A percentile compares a stretch with the other conserved stretches of the same genome.
phyloP scores from a whole-genome alignment of 2,797 vertebrate genomes.

The Acipenser oxyrinchus region DNA sequence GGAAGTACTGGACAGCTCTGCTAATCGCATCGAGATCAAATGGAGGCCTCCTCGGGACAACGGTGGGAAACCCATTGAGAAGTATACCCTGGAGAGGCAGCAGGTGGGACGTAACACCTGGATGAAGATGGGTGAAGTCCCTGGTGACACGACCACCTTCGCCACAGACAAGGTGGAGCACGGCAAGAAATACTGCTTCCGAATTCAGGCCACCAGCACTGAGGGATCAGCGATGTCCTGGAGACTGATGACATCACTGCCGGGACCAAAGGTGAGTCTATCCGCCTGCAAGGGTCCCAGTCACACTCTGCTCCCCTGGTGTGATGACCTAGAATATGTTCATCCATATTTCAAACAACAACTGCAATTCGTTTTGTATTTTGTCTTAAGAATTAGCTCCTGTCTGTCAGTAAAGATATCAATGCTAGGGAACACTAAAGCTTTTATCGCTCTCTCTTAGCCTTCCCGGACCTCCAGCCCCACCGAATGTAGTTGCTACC shows the following conservation, averaged over 20 bases:
- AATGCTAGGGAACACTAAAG: neutral
- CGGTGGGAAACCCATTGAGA: constrained; percentile 65
- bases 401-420: neutral
- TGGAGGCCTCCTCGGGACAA: constrained; percentile 76
- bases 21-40: constrained; percentile 53
- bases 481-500: constrained; percentile 59
- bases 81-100: constrained; percentile 67
- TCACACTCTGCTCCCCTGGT: no score
- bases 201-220: constrained; percentile 59
- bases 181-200: constrained; percentile 72
- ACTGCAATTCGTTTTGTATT: neutral
- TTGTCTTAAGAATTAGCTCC: neutral
- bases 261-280: constrained; percentile 62
- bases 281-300: neutral
- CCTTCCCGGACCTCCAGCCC: constrained; percentile 57
- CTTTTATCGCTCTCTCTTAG: constrained; percentile 39
- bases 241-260: constrained; percentile 72
- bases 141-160: constrained; percentile 46
- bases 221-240: constrained; percentile 66
- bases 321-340: neutral
- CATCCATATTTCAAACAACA: neutral
- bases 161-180: constrained; percentile 58
- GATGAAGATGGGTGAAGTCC: constrained; percentile 64
- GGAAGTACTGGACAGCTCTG: constrained; percentile 58
- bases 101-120: constrained; percentile 70